Conservation (phyloP, 2,888 invertebrate species). For the Dascillus cervinus region DNA sequence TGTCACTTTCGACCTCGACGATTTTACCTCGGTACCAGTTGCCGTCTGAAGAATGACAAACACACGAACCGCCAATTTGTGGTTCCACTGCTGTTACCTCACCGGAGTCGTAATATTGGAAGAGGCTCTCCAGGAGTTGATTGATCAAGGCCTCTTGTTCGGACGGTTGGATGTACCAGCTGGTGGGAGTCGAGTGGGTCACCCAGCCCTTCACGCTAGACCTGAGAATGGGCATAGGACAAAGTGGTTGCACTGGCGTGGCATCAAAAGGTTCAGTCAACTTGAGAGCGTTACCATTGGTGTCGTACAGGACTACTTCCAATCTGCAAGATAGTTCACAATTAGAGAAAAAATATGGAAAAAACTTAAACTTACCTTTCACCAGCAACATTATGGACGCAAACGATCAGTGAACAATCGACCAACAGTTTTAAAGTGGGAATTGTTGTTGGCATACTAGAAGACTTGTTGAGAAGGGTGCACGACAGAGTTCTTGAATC, state of each 20-base stretch:
- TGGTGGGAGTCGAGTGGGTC: slow-evolving; percentile 50
- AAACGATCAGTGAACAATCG: slow-evolving; percentile 42
- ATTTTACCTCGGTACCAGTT: slow-evolving; percentile 38
- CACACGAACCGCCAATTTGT: slow-evolving; percentile 51
- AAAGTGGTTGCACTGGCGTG: slow-evolving; percentile 48
- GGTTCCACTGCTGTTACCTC: slow-evolving; percentile 37
- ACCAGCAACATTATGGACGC: slow-evolving; percentile 41
- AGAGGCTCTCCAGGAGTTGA: slow-evolving; percentile 47
- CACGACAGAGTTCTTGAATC: slow-evolving; percentile 45
- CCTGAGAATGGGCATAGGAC: slow-evolving; percentile 55
- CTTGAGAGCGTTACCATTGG: slow-evolving; percentile 44
- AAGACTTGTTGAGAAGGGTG: slow-evolving; percentile 44
- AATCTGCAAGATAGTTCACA: slow-evolving; percentile 45
- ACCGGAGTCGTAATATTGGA: slow-evolving; percentile 48
- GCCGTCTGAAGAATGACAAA: slow-evolving; percentile 36
- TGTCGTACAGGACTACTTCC: slow-evolving; percentile 57
- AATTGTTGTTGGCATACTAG: slow-evolving; percentile 40
- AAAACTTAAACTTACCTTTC: slow-evolving; percentile 42
- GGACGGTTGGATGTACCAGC: slow-evolving; percentile 55
- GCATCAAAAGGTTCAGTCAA: slow-evolving; percentile 49
- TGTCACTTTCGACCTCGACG: slow-evolving; percentile 36
- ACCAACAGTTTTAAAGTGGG: slow-evolving; percentile 49
- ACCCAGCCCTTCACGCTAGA: slow-evolving; percentile 53
- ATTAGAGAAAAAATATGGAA: slow-evolving; percentile 3
- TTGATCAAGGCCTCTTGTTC: slow-evolving; percentile 44